These are phyloP conservation scores for Philereme transversata DNA, from an alignment of 2,888 invertebrate genomes.

Conservation along the genomic window DNA sequence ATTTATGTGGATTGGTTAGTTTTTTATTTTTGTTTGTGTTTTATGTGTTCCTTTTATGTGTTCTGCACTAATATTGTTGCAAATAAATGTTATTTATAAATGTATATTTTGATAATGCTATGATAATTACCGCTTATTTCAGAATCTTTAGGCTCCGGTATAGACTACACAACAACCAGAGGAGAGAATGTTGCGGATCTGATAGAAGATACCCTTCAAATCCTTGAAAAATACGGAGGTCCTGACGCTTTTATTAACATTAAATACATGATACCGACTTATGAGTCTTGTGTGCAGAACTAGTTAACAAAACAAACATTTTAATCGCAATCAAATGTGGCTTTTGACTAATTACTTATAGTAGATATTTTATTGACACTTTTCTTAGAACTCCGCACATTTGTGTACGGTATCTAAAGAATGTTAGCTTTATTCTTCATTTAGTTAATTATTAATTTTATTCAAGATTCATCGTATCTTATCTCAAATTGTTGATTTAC, in stretches of 20 bases:
- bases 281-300: conserved; percentile 95
- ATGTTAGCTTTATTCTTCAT: background rate
- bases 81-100: too few species aligned
- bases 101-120: too few species aligned
- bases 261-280: conserved; percentile 98
- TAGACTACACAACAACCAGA: conserved; percentile 94
- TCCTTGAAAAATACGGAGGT: conserved; percentile 95
- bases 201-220: conserved; percentile 96
- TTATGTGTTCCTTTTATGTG: too few species aligned
- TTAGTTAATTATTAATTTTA: background rate
- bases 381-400: too few species aligned
- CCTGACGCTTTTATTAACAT: conserved; percentile 99
- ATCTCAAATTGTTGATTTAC: background rate
- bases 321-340: background rate
- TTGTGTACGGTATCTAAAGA: too few species aligned
- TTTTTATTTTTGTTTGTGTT: too few species aligned
- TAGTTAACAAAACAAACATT: conserved; percentile 50
- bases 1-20: too few species aligned
- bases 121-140: conserved; percentile 41
- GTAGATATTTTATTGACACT: too few species aligned
- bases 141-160: conserved; percentile 95
- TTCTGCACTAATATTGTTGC: too few species aligned
- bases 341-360: too few species aligned
- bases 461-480: background rate
- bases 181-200: conserved; percentile 95